These are phyloP conservation scores for Holothuria leucospilota DNA, from an alignment of 53 echinoderm and acorn worm genomes.

Conservation along the genomic window DNA sequence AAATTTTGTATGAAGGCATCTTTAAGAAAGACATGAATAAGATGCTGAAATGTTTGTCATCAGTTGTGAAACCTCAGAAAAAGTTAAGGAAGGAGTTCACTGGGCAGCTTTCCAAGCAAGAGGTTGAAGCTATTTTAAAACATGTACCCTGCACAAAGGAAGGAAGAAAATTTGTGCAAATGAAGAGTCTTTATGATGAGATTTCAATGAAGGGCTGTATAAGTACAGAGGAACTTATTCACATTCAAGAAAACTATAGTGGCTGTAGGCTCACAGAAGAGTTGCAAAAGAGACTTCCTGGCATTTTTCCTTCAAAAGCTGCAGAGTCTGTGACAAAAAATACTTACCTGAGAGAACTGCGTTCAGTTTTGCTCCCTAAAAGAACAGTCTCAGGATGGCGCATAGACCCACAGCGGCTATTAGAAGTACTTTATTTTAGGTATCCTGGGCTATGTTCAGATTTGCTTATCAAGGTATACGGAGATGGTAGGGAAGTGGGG, in stretches of 20 bases:
- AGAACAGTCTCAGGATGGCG: conserved; percentile 61
- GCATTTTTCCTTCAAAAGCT: conserved; percentile 38
- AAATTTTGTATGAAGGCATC: no score
- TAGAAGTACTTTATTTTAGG: conserved; percentile 53
- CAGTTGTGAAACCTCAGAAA: no score
- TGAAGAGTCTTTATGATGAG: no score
- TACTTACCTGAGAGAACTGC: conserved; percentile 40
- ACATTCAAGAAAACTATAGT: conserved; percentile 32
- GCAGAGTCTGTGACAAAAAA: conserved; percentile 15
- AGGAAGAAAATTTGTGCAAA: no score
- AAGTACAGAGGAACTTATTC: conserved; percentile 45
- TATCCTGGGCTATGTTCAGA: neutral
- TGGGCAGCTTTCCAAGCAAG: no score
- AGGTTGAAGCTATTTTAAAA: no score
- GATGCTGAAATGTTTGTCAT: no score
- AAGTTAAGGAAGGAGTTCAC: no score
- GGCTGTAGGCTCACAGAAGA: conserved; percentile 51
- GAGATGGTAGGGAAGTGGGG: conserved; percentile 66
- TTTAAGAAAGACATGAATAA: no score
- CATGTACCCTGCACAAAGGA: no score
- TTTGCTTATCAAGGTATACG: conserved; percentile 15
- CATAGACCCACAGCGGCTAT: conserved; percentile 50
- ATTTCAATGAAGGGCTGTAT: no score
- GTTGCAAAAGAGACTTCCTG: conserved; percentile 57
- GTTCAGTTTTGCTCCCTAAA: conserved; percentile 42